Conservation (phyloP, 2,888 invertebrate genomes). For the Timema cristinae region DNA sequence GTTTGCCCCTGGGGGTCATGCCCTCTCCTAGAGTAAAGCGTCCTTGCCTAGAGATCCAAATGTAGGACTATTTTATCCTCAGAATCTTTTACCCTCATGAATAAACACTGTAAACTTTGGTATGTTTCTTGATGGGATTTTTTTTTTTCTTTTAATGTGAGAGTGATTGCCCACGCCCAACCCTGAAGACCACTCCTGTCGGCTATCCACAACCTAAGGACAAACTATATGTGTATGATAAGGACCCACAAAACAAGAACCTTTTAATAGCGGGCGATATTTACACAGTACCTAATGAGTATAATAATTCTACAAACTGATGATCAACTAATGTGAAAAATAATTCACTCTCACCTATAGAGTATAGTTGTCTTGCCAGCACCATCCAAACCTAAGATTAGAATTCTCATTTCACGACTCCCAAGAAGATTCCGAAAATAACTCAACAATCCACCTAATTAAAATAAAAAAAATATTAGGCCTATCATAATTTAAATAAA, state of each 20-base stretch:
- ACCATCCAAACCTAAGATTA: slow-evolving; percentile 96
- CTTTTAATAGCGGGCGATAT: neutral
- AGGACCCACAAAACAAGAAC: neutral
- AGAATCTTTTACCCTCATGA: neutral
- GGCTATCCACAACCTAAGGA: too few species aligned
- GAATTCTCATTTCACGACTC: slow-evolving; percentile 94
- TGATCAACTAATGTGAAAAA: too few species aligned
- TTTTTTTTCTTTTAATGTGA: too few species aligned
- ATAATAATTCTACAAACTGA: too few species aligned
- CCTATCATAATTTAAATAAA: neutral
- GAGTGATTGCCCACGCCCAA: too few species aligned
- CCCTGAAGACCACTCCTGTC: too few species aligned
- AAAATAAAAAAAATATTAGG: neutral
- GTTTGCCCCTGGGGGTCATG: too few species aligned
- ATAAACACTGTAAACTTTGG: neutral
- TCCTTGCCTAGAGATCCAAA: too few species aligned
- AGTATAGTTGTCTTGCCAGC: slow-evolving; percentile 99
- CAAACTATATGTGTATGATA: neutral
- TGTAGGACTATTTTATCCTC: neutral
- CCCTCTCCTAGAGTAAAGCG: too few species aligned
- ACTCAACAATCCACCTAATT: slow-evolving; percentile 86
- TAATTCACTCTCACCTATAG: slow-evolving; percentile 57
- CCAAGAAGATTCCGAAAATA: slow-evolving; percentile 95
- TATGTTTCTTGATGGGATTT: neutral
- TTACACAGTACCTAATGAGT: neutral